Evolutionary conservation across 2,888 invertebrate genomes (phyloP), one percentile per base, ranked within the genome.

Genomic region (Spialia ferax): DNA sequence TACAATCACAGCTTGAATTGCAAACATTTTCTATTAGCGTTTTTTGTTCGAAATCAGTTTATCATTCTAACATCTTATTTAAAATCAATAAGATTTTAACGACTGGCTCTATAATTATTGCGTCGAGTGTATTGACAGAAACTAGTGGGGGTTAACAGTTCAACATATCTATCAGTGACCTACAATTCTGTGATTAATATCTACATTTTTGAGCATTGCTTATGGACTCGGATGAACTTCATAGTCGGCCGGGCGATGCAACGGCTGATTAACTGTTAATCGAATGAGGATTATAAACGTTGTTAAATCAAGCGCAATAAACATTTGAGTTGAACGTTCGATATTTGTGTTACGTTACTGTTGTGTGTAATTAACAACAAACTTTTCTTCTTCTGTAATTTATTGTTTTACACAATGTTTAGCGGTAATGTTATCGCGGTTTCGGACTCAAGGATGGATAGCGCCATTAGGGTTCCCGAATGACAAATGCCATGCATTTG

Each of bases 121-220:
- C 10, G 48, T 11, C 20, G 4, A 10, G 15, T 8, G 18, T 18
- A 18, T 74, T 70, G 63, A 73, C 62, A 56, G 67, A 54, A 63
- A 64, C 23, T 64, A 69, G 67, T 54, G 60, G 69, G 69, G 52
- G 57, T 64, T 68, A 63, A 67, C 26, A 63, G 59, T 48, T 68
- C 63, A 57, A 20, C 20, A 54, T 65, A 55, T 69, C 59, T 62
- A 50, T 66, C 54, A 22, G 48, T 66, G 66, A 73, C 73, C 69
- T 59, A 73, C 42, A 61, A 61, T 22, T 13, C 20, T 6, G 57
- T 73, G 70, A 74, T 42, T 42, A 42, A 77, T 75, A 72, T 70
- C 72, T 75, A 71, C 69, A 72, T 71, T 72, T 63, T 60, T 20
- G 10, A 66, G 50, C 52, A 29, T 38, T 52, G 50, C 50, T 52